phyloP scores from a whole-genome alignment of 2,888 invertebrate species.

The Amphimallon solstitiale region DNA sequence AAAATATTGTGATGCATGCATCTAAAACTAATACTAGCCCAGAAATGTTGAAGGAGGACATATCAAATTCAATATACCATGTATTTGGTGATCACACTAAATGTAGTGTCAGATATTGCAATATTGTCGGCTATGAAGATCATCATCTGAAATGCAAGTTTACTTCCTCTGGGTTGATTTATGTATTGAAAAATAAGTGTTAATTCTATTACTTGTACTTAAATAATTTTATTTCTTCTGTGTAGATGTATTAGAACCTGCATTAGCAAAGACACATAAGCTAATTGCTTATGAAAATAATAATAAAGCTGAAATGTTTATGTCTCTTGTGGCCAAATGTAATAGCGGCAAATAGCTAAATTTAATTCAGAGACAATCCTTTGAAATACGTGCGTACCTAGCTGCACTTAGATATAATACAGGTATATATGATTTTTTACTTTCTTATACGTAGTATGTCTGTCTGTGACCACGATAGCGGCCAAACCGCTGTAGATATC shows the following conservation, averaged over 20 bases:
- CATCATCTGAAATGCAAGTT: neutral
- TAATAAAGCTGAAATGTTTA: constrained; percentile 52
- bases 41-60: constrained; percentile 6
- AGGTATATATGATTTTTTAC: too few species aligned
- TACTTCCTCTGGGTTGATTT: neutral
- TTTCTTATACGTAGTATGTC: too few species aligned
- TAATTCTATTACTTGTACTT: too few species aligned
- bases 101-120: constrained; percentile 40
- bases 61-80: constrained; percentile 41
- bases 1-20: neutral
- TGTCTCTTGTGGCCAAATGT: constrained; percentile 52
- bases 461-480: too few species aligned
- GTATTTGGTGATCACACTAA: constrained; percentile 50
- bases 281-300: constrained; percentile 50
- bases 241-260: too few species aligned
- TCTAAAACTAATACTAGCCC: neutral
- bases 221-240: too few species aligned
- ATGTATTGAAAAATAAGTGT: neutral
- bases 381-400: constrained; percentile 52
- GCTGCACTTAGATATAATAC: constrained; percentile 53
- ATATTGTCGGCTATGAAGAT: constrained; percentile 4
- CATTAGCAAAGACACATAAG: too few species aligned
- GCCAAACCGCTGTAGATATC: too few species aligned
- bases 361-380: constrained; percentile 49
- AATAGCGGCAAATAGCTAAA: constrained; percentile 56